Base-by-base conservation (phyloP, 2,113 vertebrate genomes). In the Oreotragus oreotragus region DNA sequence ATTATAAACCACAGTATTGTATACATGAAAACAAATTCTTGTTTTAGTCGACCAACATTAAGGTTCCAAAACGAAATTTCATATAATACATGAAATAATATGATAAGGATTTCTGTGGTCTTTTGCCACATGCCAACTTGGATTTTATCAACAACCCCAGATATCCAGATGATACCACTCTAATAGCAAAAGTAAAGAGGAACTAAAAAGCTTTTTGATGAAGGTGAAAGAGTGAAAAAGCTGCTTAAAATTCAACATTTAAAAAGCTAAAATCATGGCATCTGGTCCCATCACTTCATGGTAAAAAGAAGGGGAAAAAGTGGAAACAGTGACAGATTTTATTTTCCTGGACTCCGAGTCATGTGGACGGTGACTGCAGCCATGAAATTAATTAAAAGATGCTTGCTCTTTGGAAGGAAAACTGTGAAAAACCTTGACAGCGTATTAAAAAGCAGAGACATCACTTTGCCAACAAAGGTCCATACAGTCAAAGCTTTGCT, bases 11-110 rank as follows among this genome's bases (percentile, higher is more conserved):
- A 66, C 30, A 90, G 70, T 45, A 51, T 51, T 55, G 33, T 19
- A 83, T 45, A 83, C 79, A 58, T 73, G 57, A 94, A 97, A 95
- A 93, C 17, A 83, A 90, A 90, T 27, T 84, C 36, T 51, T 60
- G 6, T 70, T 36, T 79, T 86, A 76, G 21, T 6, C 6, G 2
- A 43, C 8, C 19, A 57, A 62, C 45, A 84, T 45, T 84, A 57
- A 93, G 10, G 0, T 51, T 30, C 25, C 13, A 0, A 49, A 80
- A 66, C 8, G 80, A 73, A 93, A 84, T 77, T 79, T 77, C 39
- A 39, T n/a, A 16, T 28, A 83, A 15, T 11, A 4, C 1, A 45
- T 60, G 10, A 91, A 53, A 90, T 79, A 28, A 6, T 15, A 64
- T 53, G 21, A 19, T 45, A 57, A 21, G 1, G 53, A 33, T 14